Evolutionary conservation across 1,140 invertebrate genomes (phyloP), one percentile per base, ranked within the genome.

Genomic region (Oryctes rhinoceros): DNA sequence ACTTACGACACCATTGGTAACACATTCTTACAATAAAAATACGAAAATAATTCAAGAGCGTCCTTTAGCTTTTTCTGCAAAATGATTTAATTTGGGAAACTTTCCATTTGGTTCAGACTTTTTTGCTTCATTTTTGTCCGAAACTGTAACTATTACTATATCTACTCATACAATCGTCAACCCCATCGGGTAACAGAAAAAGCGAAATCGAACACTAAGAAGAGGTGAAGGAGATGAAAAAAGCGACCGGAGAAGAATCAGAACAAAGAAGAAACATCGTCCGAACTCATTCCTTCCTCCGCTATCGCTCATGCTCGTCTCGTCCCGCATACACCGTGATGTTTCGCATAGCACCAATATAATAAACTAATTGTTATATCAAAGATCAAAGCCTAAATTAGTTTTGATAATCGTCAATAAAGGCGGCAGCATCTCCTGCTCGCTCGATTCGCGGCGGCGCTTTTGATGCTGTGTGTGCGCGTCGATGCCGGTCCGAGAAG

Each of bases 381-480:
- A 82, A 83, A 83, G 83, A 83, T 82, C 81, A 82, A 82, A 82
- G 83, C 81, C 81, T 82, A 85, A 85, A 85, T 84, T 84, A 85
- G 82, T 84, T 85, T 84, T 83, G 84, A 85, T 86, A 86, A 85
- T 85, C 84, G 83, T 84, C 82, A 84, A 83, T 82, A 84, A 84
- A 81, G 82, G 82, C 78, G 77, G 82, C 47, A 59, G 75, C 78
- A 75, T 80, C 74, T 78, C 49, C 78, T 39, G 75, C 35, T 67
- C 53, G 53, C 76, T 53, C 47, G n/a, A 13, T 39, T 9, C 20
- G 37, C 18, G 75, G 75, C 75, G 75, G 75, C 37, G 75, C 75
- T 44, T 76, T 76, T 76, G 80, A 80, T 80, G 76, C 80, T 49
- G 48, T 13, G 48, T 13, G 79, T 62, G 24, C 53, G 71, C 39